Evolutionary conservation across 2,797 vertebrate species (phyloP), one percentile per base, ranked within the genome.

Genomic region (Mus caroli): DNA sequence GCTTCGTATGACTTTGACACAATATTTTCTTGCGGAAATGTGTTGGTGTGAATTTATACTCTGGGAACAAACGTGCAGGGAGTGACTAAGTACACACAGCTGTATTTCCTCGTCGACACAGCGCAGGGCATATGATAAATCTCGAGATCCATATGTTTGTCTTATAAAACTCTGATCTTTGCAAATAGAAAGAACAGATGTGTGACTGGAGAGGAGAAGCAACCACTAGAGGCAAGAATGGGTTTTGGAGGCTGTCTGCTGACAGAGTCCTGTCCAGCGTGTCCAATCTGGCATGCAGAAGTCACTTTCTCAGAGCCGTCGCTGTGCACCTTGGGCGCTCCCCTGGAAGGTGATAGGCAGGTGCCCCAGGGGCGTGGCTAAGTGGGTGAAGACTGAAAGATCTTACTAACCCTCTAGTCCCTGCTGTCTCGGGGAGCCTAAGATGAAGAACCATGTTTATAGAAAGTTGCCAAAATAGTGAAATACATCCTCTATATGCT

Each of bases 1-100:
- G 26, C 89, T 97, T 97, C 91, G 75, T 95, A 40, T 89, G 92
- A 43, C 84, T 92, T 90, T 92, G 87, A 94, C 93, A 54, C n/a
- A 26, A 50, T 88, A 67, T 86, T 85, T 83, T 17, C 94, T 97
- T 95, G 52, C 86, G 34, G 50, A 60, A 83, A 84, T 28, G 86
- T 94, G 92, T 77, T 78, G 96, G 28, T 92, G 84, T 96, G 97
- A 54, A 34, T 92, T 52, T 76, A 7, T 86, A 6, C 58, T n/a
- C 90, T 2, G 26, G 43, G 58, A 26, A 6, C 62, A 37, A 82
- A 54, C 22, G n/a, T 69, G 73, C 83, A 15, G 73, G 8, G 52
- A 2, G 13, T 15, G 34, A 58, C 12, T 56, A n/a, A 77, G 77
- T 37, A 76, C 69, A 14, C 83, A 78, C 90, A 93, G 64, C 90